Percentiles rank a stretch among this genome's conserved stretches.
Evolutionary conservation across 2,113 vertebrate genomes (phyloP).

Genomic region (Corythoichthys haematopterus): DNA sequence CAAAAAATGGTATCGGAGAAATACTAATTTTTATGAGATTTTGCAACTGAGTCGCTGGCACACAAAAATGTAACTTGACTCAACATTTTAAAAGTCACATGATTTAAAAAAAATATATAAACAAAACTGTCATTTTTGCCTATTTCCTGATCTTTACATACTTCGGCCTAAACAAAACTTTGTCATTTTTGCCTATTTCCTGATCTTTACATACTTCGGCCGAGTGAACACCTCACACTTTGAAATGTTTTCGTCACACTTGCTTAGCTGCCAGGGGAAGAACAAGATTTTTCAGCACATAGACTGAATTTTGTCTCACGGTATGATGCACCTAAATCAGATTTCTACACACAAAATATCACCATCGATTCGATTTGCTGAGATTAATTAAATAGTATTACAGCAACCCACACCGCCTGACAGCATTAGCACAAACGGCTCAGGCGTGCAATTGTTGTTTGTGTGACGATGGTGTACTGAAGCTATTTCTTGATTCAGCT

Average conservation of each 20-base stretch:
- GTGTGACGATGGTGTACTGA: conserved; percentile 38
- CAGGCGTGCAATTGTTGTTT: conserved; percentile 61
- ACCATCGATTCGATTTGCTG: conserved; percentile 66
- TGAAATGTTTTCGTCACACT: not conserved
- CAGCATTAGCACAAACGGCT: conserved; percentile 41
- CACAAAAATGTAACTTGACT: not conserved
- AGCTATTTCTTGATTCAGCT: conserved; percentile 37
- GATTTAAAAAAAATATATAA: not conserved
- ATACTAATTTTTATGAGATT: not conserved
- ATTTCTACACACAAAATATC: conserved; percentile 53
- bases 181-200: not conserved
- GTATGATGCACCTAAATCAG: conserved; percentile 35
- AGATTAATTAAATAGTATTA: conserved; percentile 68
- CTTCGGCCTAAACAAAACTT: not conserved
- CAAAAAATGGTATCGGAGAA: too few relatives aligned
- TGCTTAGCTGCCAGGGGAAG: conserved; percentile 28
- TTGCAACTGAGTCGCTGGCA: not conserved
- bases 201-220: not conserved
- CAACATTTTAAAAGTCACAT: not conserved
- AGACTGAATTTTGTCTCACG: conserved; percentile 35
- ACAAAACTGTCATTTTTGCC: not conserved
- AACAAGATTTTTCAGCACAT: conserved; percentile 16
- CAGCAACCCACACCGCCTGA: conserved; percentile 46
- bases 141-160: not conserved
- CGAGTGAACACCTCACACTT: not conserved